Conservation (phyloP, 2,797 vertebrate species). For the Platalea minor region DNA sequence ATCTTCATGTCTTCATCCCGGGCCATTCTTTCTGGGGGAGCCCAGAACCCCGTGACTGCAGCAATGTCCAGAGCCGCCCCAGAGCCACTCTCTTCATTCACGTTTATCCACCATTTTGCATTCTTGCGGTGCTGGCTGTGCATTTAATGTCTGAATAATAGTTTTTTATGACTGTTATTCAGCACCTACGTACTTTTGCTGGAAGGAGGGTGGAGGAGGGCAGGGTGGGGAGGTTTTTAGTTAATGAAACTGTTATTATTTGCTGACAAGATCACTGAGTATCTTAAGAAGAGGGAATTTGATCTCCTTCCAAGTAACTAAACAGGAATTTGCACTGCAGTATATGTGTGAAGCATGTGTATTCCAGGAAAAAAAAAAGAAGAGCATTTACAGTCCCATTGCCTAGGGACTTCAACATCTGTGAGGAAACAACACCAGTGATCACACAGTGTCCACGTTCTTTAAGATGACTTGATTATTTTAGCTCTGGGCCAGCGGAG, state of each 20-base stretch:
- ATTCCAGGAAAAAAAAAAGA: background rate
- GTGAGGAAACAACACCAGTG: background rate
- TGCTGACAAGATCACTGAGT: background rate
- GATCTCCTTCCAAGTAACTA: constrained; percentile 27
- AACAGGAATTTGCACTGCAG: constrained; percentile 5
- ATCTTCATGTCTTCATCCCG: background rate
- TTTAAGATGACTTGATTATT: background rate
- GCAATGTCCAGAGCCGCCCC: background rate
- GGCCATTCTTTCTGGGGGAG: background rate
- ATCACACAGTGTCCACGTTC: background rate
- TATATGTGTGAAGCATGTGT: background rate
- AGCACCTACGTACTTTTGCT: background rate
- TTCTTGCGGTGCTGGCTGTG: background rate
- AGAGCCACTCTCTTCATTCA: background rate
- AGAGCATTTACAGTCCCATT: background rate
- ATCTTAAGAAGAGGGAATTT: constrained; percentile 21
- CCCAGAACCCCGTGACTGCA: background rate
- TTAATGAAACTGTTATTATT: constrained; percentile 2
- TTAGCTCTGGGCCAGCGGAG: background rate
- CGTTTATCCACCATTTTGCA: background rate
- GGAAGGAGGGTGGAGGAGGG: background rate
- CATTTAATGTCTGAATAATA: background rate
- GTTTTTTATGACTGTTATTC: background rate
- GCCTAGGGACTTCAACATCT: constrained; percentile 36
- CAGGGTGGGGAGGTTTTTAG: background rate